These are phyloP conservation scores for Lagopus leucura DNA, from an alignment of 2,113 vertebrate genomes.

Conservation along the genomic window DNA sequence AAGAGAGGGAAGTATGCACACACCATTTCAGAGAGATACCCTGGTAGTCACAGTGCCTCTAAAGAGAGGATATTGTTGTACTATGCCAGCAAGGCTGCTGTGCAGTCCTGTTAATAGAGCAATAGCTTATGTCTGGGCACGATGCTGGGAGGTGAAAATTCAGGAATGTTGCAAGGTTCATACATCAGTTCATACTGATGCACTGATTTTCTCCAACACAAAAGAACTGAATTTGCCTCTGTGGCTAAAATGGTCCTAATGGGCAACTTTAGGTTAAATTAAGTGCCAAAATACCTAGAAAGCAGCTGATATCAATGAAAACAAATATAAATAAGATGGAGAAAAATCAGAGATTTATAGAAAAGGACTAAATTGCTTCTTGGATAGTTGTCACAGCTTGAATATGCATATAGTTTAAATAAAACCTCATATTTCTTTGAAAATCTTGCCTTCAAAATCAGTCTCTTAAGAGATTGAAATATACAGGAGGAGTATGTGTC, in stretches of 20 bases:
- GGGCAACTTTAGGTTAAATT: not conserved
- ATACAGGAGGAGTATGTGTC: not conserved
- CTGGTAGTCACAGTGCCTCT: not conserved
- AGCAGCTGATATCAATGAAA: not conserved
- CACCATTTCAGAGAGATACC: not conserved
- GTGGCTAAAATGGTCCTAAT: not conserved
- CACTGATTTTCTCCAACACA: not conserved
- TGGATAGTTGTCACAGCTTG: not conserved
- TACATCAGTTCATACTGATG: not conserved
- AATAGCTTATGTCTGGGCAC: not conserved
- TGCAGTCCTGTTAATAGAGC: not conserved
- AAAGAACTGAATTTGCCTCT: not conserved
- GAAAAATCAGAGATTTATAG: not conserved
- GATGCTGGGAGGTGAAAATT: not conserved
- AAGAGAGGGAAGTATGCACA: not conserved
- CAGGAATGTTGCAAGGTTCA: not conserved
- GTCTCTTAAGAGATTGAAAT: not conserved
- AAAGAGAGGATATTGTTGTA: not conserved
- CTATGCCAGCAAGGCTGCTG: not conserved
- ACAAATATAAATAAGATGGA: not conserved
- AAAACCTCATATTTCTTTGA: not conserved
- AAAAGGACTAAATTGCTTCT: not conserved
- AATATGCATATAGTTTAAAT: not conserved
- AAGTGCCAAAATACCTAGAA: not conserved
- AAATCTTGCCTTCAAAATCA: slow-evolving; percentile 5